A percentile compares a stretch with the other conserved stretches of the same genome.
Conservation (phyloP, 2,888 invertebrate species). For the Ormia ochracea region DNA sequence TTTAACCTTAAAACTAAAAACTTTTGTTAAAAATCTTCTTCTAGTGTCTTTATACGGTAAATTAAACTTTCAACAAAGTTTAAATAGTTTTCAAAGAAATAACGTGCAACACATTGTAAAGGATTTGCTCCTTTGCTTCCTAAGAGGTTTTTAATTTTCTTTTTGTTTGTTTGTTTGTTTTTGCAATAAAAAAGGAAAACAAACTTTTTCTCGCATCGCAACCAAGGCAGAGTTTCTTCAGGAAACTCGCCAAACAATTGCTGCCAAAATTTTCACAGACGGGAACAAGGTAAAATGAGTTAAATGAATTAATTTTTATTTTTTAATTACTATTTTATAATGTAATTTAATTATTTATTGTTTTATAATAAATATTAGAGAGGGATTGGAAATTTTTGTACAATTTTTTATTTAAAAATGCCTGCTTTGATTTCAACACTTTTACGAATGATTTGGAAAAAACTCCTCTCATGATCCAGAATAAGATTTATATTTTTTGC, state of each 20-base stretch:
- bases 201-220: constrained; percentile 52
- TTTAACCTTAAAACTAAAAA: constrained; percentile 23
- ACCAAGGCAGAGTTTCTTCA: constrained; percentile 66
- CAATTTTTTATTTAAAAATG: no score
- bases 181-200: constrained; percentile 9
- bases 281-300: constrained; percentile 76
- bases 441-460: no score
- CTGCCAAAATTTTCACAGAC: constrained; percentile 78
- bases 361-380: no score
- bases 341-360: background rate
- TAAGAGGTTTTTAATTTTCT: background rate
- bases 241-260: constrained; percentile 71
- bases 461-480: no score
- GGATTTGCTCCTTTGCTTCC: constrained; percentile 3
- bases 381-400: no score
- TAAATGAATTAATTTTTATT: background rate
- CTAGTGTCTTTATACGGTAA: constrained; percentile 46
- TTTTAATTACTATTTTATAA: background rate
- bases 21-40: constrained; percentile 56
- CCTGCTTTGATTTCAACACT: no score
- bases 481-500: no score
- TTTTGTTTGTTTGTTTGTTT: no score
- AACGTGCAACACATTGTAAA: constrained; percentile 33
- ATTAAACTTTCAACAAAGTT: constrained; percentile 47
- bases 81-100: constrained; percentile 26